phyloP scores from a whole-genome alignment of 2,888 invertebrate species.

The Hecatera dysodea region DNA sequence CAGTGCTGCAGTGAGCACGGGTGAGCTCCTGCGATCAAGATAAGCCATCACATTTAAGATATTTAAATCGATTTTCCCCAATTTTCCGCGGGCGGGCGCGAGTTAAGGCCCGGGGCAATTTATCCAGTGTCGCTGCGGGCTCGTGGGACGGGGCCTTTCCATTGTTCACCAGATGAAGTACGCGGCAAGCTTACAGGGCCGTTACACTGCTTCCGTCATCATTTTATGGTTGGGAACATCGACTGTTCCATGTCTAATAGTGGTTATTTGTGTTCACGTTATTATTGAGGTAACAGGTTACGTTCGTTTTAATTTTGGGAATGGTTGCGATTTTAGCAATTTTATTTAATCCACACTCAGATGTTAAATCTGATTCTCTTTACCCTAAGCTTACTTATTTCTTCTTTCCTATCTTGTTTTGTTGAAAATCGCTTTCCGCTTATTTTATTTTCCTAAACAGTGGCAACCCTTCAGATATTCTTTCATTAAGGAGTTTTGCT shows the following conservation, averaged over 20 bases:
- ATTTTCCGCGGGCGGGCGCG: constrained; percentile 89
- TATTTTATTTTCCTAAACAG: constrained; percentile 24
- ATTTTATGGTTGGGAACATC: constrained; percentile 72
- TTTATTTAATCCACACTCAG: background rate
- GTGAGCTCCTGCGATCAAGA: constrained; percentile 84
- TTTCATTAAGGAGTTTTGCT: constrained; percentile 87
- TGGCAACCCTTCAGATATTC: constrained; percentile 80
- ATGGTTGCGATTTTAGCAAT: background rate
- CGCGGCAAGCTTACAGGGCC: constrained; percentile 82
- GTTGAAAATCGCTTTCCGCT: constrained; percentile 12
- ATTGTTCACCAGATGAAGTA: constrained; percentile 90
- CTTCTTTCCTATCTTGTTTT: background rate
- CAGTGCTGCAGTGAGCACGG: constrained; percentile 68
- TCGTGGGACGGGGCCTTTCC: constrained; percentile 79
- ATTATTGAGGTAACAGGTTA: constrained; percentile 28
- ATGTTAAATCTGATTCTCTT: background rate
- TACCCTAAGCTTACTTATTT: background rate
- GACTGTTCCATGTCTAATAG: constrained; percentile 62
- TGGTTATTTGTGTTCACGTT: constrained; percentile 32
- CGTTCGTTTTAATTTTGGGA: background rate
- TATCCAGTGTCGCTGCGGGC: constrained; percentile 87
- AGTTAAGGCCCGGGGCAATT: constrained; percentile 87
- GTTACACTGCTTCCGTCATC: constrained; percentile 84
- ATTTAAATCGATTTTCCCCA: constrained; percentile 91
- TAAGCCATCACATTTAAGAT: constrained; percentile 89